Conservation (phyloP, 1,140 invertebrate genomes). For the Ctenoplectra terminalis region DNA sequence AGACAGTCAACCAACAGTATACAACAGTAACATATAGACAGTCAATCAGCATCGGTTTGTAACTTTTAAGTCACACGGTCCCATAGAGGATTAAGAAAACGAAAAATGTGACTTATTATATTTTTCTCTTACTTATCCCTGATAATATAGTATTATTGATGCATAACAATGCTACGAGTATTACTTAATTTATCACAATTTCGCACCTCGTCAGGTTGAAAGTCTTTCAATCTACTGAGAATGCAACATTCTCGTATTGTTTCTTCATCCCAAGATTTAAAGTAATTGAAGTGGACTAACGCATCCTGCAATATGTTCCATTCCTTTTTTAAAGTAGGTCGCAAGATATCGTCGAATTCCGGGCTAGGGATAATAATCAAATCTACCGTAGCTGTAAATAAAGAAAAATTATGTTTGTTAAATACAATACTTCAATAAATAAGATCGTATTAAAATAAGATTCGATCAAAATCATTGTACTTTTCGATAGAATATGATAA, state of each 20-base stretch:
- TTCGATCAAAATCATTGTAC: too few relatives aligned
- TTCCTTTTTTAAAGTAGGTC: slow-evolving; percentile 83
- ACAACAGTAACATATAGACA: too few relatives aligned
- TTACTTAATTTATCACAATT: neutral
- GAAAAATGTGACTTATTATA: too few relatives aligned
- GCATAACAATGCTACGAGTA: too few relatives aligned
- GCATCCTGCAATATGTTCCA: slow-evolving; percentile 85
- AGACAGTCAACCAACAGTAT: too few relatives aligned
- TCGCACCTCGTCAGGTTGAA: slow-evolving; percentile 82
- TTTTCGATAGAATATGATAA: too few relatives aligned
- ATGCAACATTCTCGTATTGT: slow-evolving; percentile 85
- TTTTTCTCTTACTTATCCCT: too few relatives aligned
- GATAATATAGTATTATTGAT: slow-evolving; percentile 14
- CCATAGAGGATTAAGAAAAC: too few relatives aligned
- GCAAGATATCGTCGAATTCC: slow-evolving; percentile 85
- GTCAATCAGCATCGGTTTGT: too few relatives aligned
- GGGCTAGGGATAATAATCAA: slow-evolving; percentile 82
- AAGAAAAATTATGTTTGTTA: neutral
- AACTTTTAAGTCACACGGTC: too few relatives aligned
- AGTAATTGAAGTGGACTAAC: slow-evolving; percentile 86
- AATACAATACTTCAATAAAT: too few relatives aligned
- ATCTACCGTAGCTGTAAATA: slow-evolving; percentile 82
- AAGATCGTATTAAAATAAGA: too few relatives aligned
- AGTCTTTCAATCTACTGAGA: slow-evolving; percentile 85
- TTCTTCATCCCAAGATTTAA: slow-evolving; percentile 85